Evolutionary conservation across 1,140 invertebrate species (phyloP), one percentile per base, ranked within the genome.

Genomic region (Prorops nasuta): DNA sequence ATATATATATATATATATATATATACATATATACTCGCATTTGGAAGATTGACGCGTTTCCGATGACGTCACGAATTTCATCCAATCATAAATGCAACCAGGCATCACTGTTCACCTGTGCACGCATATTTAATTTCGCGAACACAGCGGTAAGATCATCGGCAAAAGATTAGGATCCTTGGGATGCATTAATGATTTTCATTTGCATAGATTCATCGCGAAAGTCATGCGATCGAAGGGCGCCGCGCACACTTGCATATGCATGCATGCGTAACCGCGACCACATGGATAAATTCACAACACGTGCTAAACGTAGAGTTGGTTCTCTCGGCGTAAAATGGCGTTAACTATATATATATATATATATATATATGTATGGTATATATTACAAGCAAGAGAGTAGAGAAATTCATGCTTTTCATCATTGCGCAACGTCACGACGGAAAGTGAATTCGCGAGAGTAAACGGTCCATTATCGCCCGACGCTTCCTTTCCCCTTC

Each of bases 131-230:
- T 66, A 69, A 70, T 70, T 68, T 64, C 43, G 49, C 48, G 45
- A 63, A 58, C 51, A 40, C 24, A 42, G 18, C 14, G 14, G 42
- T 21, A 19, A 60, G 59, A 60, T 61, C 56, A 64, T 54, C 54
- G 34, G 7, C 42, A 51, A 51, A 60, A 12, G 65, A 72, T 72
- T 68, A 69, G 56, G 37, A 63, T 66, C 60, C 56, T 62, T 44
- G 43, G 54, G 67, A 67, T 67, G 64, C 66, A 73, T 73, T 71
- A 67, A 70, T 56, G 66, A 69, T 67, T 64, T 52, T 45, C 60
- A 75, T 74, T 75, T 72, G 61, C 74, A 76, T 76, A 75, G 72
- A 72, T 74, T 42, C 44, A 72, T 72, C 71, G 52, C 46, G n/a
- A n/a, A 24, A 32, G 44, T 34, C 36, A 18, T 22, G 43, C 35